phyloP scores from a whole-genome alignment of 2,888 invertebrate genomes.

The Thelaira solivaga region DNA sequence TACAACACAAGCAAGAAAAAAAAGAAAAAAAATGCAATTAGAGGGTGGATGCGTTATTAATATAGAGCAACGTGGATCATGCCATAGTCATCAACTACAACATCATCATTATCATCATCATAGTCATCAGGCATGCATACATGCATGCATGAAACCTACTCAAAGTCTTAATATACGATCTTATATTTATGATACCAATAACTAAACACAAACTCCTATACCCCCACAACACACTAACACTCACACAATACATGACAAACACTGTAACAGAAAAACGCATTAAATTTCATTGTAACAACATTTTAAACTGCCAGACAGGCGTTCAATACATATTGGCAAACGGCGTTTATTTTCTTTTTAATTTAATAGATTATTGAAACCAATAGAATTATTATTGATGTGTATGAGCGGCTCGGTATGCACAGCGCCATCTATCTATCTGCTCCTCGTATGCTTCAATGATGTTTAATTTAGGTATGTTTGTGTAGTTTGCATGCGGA shows the following conservation, averaged over 20 bases:
- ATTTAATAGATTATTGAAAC: constrained; percentile 41
- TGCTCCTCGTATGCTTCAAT: neutral
- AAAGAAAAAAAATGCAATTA: constrained; percentile 72
- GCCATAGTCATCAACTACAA: constrained; percentile 6
- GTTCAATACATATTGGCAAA: constrained; percentile 48
- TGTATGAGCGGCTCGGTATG: neutral
- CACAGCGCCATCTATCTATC: constrained; percentile 52
- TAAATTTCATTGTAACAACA: constrained; percentile 59
- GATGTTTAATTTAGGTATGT: no score
- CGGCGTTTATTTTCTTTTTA: constrained; percentile 19
- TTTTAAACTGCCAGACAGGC: constrained; percentile 14
- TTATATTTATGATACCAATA: constrained; percentile 53
- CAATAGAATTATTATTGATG: constrained; percentile 54
- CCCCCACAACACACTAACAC: neutral
- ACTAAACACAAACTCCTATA: neutral
- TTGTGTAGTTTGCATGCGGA: constrained; percentile 47
- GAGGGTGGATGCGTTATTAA: constrained; percentile 77
- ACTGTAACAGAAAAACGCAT: constrained; percentile 47
- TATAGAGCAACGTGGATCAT: constrained; percentile 69
- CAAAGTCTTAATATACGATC: constrained; percentile 60
- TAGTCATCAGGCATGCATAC: constrained; percentile 21
- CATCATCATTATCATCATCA: constrained; percentile 24
- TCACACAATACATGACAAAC: constrained; percentile 20
- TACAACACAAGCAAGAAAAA: neutral
- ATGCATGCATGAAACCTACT: constrained; percentile 43